These are phyloP conservation scores for Oceanodroma tethys DNA, from an alignment of 2,113 vertebrate genomes.

Conservation along the genomic window DNA sequence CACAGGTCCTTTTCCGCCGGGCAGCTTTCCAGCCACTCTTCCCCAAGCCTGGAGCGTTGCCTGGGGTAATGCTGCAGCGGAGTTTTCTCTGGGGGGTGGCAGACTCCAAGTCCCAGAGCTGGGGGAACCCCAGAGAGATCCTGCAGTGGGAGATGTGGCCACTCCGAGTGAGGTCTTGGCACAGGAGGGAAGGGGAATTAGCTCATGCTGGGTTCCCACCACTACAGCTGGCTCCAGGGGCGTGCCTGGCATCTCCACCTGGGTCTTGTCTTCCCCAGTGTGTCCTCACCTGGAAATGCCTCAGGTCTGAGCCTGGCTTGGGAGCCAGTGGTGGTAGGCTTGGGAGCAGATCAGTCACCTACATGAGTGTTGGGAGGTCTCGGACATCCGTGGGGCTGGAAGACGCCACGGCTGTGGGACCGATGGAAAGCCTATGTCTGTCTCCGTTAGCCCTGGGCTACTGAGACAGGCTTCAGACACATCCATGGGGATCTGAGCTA, in stretches of 20 bases:
- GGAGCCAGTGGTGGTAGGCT: background rate
- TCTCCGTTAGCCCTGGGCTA: background rate
- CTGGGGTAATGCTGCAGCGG: too few relatives aligned
- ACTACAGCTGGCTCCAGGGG: background rate
- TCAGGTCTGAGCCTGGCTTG: background rate
- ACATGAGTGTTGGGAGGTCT: background rate
- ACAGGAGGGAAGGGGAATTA: accelerated
- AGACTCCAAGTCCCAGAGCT: background rate
- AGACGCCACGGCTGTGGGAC: too few relatives aligned
- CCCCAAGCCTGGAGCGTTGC: too few relatives aligned
- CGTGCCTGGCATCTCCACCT: too few relatives aligned
- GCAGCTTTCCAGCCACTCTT: too few relatives aligned
- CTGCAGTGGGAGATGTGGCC: background rate
- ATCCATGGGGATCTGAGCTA: background rate
- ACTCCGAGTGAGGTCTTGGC: accelerated
- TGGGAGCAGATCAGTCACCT: background rate
- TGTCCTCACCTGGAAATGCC: background rate
- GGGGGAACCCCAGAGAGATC: background rate
- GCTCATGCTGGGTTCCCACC: accelerated
- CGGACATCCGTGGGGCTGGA: background rate
- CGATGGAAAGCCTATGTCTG: accelerated
- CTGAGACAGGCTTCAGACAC: too few relatives aligned
- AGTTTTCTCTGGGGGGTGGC: background rate
- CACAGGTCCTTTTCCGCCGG: too few relatives aligned
- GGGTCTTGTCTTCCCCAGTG: background rate